Evolutionary conservation across 2,797 vertebrate genomes (phyloP).

Genomic region (Taenioides sp.): DNA sequence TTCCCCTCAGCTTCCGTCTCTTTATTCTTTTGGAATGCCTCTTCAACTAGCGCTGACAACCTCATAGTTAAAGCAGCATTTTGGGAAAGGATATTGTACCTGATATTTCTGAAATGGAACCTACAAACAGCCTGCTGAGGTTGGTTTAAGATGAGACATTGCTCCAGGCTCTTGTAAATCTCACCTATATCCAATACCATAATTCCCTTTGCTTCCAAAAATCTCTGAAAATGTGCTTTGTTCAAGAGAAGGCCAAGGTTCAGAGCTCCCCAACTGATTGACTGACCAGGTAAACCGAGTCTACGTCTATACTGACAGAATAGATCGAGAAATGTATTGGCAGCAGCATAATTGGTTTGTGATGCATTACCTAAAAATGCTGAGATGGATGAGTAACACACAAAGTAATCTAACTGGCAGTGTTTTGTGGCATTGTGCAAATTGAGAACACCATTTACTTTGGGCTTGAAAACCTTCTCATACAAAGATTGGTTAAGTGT

Average conservation of each 20-base stretch:
- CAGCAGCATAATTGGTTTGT: slow-evolving; percentile 87
- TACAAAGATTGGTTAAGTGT: slow-evolving; percentile 75
- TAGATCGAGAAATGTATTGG: slow-evolving; percentile 85
- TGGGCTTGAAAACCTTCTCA: slow-evolving; percentile 83
- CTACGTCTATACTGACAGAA: slow-evolving; percentile 86
- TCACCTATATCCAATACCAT: slow-evolving; percentile 77
- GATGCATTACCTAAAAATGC: slow-evolving; percentile 83
- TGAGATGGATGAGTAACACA: slow-evolving; percentile 86
- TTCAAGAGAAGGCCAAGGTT: slow-evolving; percentile 84
- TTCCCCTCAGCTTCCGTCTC: slow-evolving; percentile 20
- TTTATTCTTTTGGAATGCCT: slow-evolving; percentile 53
- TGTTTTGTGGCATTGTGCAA: slow-evolving; percentile 79
- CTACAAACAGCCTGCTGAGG: slow-evolving; percentile 80
- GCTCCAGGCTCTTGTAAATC: slow-evolving; percentile 78
- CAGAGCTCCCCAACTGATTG: slow-evolving; percentile 86
- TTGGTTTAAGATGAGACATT: slow-evolving; percentile 77
- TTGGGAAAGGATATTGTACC: slow-evolving; percentile 62
- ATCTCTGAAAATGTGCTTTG: slow-evolving; percentile 74
- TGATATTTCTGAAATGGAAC: slow-evolving; percentile 77
- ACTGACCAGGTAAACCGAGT: slow-evolving; percentile 81
- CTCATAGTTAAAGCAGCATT: slow-evolving; percentile 69
- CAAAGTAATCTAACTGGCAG: slow-evolving; percentile 84
- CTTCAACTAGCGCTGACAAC: slow-evolving; percentile 55
- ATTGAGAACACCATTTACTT: slow-evolving; percentile 84
- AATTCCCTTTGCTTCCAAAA: slow-evolving; percentile 82